Evolutionary conservation across 53 echinoderm and acorn worm species (phyloP).

Genomic region (Paracentrotus lividus): DNA sequence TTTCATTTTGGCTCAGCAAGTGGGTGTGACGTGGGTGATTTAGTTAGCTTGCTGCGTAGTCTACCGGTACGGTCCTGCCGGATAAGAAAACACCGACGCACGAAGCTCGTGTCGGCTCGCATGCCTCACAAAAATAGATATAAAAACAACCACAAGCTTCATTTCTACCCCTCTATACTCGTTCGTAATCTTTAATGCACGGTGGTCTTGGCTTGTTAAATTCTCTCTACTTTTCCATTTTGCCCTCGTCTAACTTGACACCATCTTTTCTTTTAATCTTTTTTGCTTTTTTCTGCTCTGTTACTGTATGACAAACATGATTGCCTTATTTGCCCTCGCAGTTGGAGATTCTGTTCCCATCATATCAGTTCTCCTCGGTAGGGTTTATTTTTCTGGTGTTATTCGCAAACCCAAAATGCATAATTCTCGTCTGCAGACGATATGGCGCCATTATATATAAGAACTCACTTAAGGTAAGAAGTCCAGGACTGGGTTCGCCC

Average conservation of each 20-base stretch:
- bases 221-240: background rate
- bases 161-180: constrained; percentile 26
- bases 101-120: constrained; percentile 13
- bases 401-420: background rate
- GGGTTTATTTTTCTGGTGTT: constrained; percentile 12
- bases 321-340: constrained; percentile 46
- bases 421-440: background rate
- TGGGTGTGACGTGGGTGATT: constrained; percentile 61
- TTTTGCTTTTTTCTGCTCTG: constrained; percentile 65
- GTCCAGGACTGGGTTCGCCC: constrained; percentile 11
- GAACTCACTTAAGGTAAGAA: background rate
- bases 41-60: constrained; percentile 72
- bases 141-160: constrained; percentile 28
- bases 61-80: constrained; percentile 23
- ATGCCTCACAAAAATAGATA: background rate
- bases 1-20: constrained; percentile 63
- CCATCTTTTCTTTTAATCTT: background rate
- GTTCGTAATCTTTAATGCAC: constrained; percentile 43
- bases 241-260: background rate
- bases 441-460: constrained; percentile 30
- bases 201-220: background rate
- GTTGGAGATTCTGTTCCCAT: constrained; percentile 16
- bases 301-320: constrained; percentile 52
- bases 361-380: constrained; percentile 1
- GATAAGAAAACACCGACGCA: constrained; percentile 42